These are phyloP conservation scores for Columbina picui DNA, from an alignment of 2,113 vertebrate species.

Conservation along the genomic window DNA sequence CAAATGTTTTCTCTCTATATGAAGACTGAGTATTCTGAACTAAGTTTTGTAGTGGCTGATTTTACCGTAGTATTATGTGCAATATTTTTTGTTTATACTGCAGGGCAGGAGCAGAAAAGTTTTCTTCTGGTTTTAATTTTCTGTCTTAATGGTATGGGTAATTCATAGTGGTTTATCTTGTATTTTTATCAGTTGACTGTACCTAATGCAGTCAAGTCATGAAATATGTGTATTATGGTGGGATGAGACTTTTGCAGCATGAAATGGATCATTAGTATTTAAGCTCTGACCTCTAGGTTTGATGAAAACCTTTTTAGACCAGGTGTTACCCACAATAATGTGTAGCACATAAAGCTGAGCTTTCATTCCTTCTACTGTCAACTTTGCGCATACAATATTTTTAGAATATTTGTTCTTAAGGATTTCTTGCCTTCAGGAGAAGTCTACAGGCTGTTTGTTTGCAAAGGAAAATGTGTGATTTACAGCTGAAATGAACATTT, in stretches of 20 bases:
- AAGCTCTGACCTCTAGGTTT: not conserved
- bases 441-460: not conserved
- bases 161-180: not conserved
- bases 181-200: not conserved
- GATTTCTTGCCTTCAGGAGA: not conserved
- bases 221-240: not conserved
- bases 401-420: not conserved
- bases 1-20: not conserved
- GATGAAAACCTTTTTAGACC: not conserved
- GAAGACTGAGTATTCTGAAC: not conserved
- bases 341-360: not conserved
- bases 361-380: not conserved
- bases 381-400: not conserved
- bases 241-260: not conserved
- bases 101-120: not conserved
- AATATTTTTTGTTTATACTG: not conserved
- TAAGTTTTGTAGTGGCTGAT: not conserved
- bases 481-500: not conserved
- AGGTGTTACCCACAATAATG: not conserved
- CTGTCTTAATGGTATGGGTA: not conserved
- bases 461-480: not conserved
- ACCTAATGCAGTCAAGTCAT: not conserved
- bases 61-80: not conserved
- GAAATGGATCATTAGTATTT: not conserved
- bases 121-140: not conserved